phyloP scores from a whole-genome alignment of 2,797 vertebrate species.

The Chaunax sp. region DNA sequence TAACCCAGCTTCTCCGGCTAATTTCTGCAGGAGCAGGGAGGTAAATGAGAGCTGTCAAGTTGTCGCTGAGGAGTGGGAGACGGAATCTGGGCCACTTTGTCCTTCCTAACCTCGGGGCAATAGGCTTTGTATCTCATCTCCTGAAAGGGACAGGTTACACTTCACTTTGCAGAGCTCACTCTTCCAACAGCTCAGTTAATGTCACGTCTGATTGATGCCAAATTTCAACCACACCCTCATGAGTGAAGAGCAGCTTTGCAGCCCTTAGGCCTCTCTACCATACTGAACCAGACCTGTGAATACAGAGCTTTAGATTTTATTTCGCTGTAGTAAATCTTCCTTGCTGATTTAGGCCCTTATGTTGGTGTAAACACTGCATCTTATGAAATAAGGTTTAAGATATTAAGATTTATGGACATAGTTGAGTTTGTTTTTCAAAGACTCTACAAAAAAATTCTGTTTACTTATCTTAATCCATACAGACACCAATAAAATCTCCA shows the following conservation, averaged over 20 bases:
- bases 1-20: not conserved
- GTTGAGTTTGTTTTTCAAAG: not conserved
- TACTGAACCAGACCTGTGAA: slow-evolving; percentile 1
- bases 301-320: not conserved
- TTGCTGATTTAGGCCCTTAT: not conserved
- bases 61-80: slow-evolving; percentile 17
- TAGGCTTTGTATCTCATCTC: slow-evolving; percentile 36
- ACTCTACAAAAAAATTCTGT: not conserved
- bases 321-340: not conserved
- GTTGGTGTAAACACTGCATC: not conserved
- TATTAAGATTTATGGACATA: not conserved
- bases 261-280: slow-evolving; percentile 6
- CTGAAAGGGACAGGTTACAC: slow-evolving; percentile 29
- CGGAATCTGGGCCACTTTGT: slow-evolving; percentile 23
- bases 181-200: slow-evolving; percentile 54
- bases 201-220: slow-evolving; percentile 44
- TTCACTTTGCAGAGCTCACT: slow-evolving; percentile 30
- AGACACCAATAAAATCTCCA: not conserved
- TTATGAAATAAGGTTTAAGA: not conserved
- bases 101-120: slow-evolving; percentile 16
- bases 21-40: slow-evolving; percentile 14
- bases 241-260: slow-evolving; percentile 8
- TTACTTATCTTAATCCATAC: not conserved
- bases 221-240: slow-evolving; percentile 26
- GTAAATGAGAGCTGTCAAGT: slow-evolving; percentile 33